A percentile compares a stretch with the other conserved stretches of the same genome.
Conservation (phyloP, 2,113 vertebrate species). For the Lontra canadensis region DNA sequence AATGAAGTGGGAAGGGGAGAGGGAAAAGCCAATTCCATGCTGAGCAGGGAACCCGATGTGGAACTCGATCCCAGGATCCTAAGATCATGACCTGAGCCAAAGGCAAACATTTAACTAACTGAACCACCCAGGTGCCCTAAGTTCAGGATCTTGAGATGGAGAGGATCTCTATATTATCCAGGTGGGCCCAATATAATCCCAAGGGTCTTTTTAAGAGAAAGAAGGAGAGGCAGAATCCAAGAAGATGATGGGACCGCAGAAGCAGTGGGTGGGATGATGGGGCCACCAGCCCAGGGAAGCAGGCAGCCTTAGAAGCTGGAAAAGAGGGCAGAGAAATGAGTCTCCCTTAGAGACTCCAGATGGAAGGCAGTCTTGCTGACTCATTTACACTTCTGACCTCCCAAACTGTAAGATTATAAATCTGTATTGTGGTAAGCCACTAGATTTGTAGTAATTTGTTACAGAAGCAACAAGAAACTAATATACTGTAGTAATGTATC, state of each 20-base stretch:
- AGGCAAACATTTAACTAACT: background rate
- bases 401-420: too few species aligned
- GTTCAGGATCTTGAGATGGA: too few species aligned
- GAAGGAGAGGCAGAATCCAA: background rate
- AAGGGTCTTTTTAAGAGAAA: background rate
- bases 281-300: background rate
- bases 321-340: background rate
- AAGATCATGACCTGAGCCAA: background rate
- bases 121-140: background rate
- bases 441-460: too few species aligned
- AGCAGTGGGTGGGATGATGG: background rate
- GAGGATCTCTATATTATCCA: too few species aligned
- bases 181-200: background rate
- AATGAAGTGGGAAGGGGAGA: too few species aligned
- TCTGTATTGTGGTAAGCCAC: too few species aligned
- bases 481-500: too few species aligned
- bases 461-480: too few species aligned
- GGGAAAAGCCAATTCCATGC: background rate
- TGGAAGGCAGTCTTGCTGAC: background rate
- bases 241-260: background rate
- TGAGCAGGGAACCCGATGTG: background rate
- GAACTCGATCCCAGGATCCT: background rate
- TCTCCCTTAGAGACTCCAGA: background rate
- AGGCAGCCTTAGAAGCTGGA: background rate
- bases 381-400: too few species aligned